A percentile compares a stretch with the other conserved stretches of the same genome.
phyloP scores from a whole-genome alignment of 2,113 vertebrate genomes.

The Acinonyx jubatus region DNA sequence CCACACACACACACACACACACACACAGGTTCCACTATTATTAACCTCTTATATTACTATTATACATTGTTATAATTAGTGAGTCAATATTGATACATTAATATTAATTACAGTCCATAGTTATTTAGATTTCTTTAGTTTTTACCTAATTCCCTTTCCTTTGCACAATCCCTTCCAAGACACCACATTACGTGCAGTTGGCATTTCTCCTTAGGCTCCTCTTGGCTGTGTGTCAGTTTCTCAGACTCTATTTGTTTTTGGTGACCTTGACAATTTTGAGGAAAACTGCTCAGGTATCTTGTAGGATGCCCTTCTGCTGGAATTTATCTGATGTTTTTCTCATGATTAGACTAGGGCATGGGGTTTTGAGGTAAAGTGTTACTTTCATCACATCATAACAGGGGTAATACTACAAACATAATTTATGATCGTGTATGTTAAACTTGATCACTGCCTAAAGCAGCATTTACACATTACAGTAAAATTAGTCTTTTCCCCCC shows the following conservation, averaged over 20 bases:
- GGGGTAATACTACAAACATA: not conserved
- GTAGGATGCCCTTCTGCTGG: not conserved
- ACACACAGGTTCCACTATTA: not conserved
- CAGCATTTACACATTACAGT: not conserved
- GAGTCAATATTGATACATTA: not conserved
- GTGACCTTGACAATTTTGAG: conserved; percentile 3
- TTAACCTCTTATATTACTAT: not conserved
- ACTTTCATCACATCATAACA: not conserved
- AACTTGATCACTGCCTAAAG: not conserved
- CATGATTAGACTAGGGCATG: not conserved
- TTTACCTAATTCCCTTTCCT: not conserved
- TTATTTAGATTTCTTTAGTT: conserved; percentile 3
- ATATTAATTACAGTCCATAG: not conserved
- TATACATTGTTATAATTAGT: not conserved
- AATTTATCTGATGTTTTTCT: not conserved
- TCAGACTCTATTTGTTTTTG: not conserved
- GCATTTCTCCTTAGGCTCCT: not conserved
- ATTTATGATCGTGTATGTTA: not conserved
- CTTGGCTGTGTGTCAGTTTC: not conserved
- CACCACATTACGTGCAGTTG: not conserved
- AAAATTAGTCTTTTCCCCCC: not conserved
- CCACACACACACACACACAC: too few relatives aligned
- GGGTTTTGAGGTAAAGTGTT: not conserved
- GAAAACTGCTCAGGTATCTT: not conserved
- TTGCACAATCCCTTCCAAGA: not conserved